phyloP scores from a whole-genome alignment of 2,113 vertebrate species.

The Catagonus wagneri region DNA sequence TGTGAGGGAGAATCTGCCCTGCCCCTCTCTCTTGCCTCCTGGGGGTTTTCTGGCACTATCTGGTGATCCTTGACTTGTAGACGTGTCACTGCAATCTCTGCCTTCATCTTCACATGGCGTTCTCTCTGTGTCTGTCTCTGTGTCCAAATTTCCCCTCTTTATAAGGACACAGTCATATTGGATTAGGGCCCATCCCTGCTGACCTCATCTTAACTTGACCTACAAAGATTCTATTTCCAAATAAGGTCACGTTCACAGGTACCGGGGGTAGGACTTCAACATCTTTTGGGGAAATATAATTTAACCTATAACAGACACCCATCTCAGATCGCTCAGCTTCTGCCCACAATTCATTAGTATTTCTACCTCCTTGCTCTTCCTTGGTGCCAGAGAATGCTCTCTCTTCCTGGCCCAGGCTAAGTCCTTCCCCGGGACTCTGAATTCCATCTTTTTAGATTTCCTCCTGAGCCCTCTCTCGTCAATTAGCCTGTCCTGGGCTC shows the following conservation, averaged over 20 bases:
- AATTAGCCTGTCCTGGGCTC: background rate
- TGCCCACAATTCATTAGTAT: background rate
- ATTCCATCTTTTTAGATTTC: background rate
- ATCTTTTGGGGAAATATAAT: background rate
- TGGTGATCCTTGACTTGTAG: background rate
- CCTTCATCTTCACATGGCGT: background rate
- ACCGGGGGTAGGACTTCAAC: background rate
- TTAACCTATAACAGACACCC: background rate
- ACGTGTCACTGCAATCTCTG: background rate
- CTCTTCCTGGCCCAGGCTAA: slow-evolving; percentile 2
- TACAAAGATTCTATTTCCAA: background rate
- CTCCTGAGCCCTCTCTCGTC: background rate
- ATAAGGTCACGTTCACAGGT: background rate
- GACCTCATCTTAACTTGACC: background rate
- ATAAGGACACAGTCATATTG: background rate
- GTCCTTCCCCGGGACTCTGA: background rate
- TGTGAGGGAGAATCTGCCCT: background rate
- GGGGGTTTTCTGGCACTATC: background rate
- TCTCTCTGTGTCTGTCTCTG: background rate
- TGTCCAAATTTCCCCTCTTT: background rate
- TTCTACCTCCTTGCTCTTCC: background rate
- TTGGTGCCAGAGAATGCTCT: background rate
- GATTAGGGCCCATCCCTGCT: background rate
- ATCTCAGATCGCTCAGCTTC: background rate
- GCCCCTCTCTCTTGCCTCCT: background rate